phyloP scores from a whole-genome alignment of 2,797 vertebrate genomes.

The Xenentodon cancila region DNA sequence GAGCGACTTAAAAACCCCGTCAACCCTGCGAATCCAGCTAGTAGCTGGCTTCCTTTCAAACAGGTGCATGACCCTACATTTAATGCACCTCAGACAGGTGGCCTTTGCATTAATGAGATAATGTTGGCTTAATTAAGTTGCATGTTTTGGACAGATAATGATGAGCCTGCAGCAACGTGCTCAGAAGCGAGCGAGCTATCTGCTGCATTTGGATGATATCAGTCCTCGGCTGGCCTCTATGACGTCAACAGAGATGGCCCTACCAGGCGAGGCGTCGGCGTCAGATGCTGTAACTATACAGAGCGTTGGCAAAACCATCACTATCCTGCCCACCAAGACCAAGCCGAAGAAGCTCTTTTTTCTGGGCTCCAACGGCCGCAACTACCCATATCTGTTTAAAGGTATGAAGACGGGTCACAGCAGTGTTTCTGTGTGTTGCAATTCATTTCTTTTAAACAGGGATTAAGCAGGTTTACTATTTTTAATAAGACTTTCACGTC shows the following conservation, averaged over 20 bases:
- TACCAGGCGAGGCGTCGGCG: conserved; percentile 94
- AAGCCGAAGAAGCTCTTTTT: conserved; percentile 98
- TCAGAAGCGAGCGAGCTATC: conserved; percentile 95
- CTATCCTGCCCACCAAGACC: conserved; percentile 98
- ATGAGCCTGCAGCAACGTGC: conserved; percentile 96
- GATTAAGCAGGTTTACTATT: too few species aligned
- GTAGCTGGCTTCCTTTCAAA: conserved; percentile 98
- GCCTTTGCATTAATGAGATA: too few species aligned
- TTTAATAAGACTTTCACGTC: too few species aligned
- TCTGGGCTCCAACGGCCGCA: conserved; percentile 94
- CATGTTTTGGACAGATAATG: conserved; percentile 86
- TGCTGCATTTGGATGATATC: conserved; percentile 93
- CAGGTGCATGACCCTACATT: conserved; percentile 77
- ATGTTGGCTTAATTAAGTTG: neutral
- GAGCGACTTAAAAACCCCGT: conserved; percentile 91
- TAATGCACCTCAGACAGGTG: too few species aligned
- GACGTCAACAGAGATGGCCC: conserved; percentile 93
- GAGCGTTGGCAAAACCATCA: conserved; percentile 94
- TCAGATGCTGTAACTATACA: conserved; percentile 95
- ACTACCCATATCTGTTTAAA: conserved; percentile 98
- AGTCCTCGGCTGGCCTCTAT: conserved; percentile 94
- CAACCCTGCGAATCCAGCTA: conserved; percentile 95
- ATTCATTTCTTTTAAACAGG: neutral
- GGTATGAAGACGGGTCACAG: conserved; percentile 70
- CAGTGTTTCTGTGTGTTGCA: neutral